Percentiles rank a stretch among this genome's conserved stretches.
These are phyloP conservation scores for Pammene aurita DNA, from an alignment of 2,888 invertebrate genomes.

Conservation along the genomic window DNA sequence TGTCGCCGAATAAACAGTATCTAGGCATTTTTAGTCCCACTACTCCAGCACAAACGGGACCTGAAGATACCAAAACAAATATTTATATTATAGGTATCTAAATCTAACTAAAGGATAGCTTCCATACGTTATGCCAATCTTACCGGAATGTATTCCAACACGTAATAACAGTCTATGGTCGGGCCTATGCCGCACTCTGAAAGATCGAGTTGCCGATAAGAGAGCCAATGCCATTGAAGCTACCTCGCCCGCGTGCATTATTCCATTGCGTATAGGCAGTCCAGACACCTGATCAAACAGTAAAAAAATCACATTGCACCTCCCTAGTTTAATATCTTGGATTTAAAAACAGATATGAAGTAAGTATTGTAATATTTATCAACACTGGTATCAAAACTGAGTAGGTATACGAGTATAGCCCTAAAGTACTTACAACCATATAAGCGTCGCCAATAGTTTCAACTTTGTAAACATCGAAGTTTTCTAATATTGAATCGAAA, in stretches of 20 bases:
- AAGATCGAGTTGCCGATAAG: slow-evolving; percentile 91
- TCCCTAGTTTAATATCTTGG: no score
- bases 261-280: slow-evolving; percentile 93
- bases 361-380: background rate
- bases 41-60: slow-evolving; percentile 96
- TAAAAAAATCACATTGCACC: slow-evolving; percentile 16
- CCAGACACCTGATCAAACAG: slow-evolving; percentile 87
- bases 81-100: background rate
- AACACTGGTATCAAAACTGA: no score
- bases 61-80: slow-evolving; percentile 64
- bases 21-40: slow-evolving; percentile 97
- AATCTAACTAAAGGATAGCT: no score
- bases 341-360: background rate
- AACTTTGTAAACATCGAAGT: slow-evolving; percentile 97
- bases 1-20: slow-evolving; percentile 96
- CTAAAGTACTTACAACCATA: slow-evolving; percentile 89
- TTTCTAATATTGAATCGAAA: slow-evolving; percentile 96
- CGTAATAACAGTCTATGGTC: slow-evolving; percentile 91
- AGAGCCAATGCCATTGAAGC: slow-evolving; percentile 96
- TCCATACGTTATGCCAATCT: background rate
- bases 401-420: no score
- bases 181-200: slow-evolving; percentile 94
- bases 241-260: slow-evolving; percentile 95
- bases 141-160: slow-evolving; percentile 95
- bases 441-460: slow-evolving; percentile 96